Percentiles rank a stretch among this genome's conserved stretches.
phyloP scores from a whole-genome alignment of 1,140 invertebrate species.

The Pseudomyrmex pallidus region DNA sequence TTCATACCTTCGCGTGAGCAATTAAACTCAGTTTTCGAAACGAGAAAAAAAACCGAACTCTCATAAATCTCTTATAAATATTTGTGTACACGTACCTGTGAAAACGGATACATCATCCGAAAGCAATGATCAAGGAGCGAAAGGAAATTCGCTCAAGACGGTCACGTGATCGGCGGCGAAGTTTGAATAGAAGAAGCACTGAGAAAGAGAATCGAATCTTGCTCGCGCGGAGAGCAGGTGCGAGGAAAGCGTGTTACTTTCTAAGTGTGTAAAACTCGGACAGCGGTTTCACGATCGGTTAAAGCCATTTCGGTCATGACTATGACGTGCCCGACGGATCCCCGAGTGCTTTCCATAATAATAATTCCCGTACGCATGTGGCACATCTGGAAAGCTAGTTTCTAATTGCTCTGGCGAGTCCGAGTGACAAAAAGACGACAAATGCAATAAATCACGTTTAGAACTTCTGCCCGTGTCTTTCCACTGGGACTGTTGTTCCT shows the following conservation, averaged over 20 bases:
- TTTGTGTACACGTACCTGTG: too few species aligned
- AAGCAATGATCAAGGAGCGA: constrained; percentile 19
- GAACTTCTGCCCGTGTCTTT: background rate
- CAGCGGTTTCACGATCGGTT: constrained; percentile 70
- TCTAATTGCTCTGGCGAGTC: constrained; percentile 43
- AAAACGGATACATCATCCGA: constrained; percentile 10
- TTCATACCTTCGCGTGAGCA: background rate
- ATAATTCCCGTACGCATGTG: constrained; percentile 54
- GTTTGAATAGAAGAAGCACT: constrained; percentile 36
- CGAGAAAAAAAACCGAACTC: background rate
- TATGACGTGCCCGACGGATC: constrained; percentile 69
- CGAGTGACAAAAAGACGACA: constrained; percentile 19
- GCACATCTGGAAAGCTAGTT: constrained; percentile 47
- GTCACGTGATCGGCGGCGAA: background rate
- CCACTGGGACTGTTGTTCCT: too few species aligned
- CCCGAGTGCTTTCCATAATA: constrained; percentile 67
- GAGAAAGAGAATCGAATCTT: constrained; percentile 62
- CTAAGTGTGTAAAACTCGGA: constrained; percentile 74
- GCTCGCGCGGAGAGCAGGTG: constrained; percentile 50
- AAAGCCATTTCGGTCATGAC: constrained; percentile 68
- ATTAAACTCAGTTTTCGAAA: background rate
- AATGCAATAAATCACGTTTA: background rate
- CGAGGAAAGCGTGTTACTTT: constrained; percentile 80
- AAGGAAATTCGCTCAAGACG: constrained; percentile 5
- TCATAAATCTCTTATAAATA: background rate